A percentile compares a stretch with the other conserved stretches of the same genome.
Conservation (phyloP, 1,140 invertebrate genomes). For the Nasonia vitripennis region DNA sequence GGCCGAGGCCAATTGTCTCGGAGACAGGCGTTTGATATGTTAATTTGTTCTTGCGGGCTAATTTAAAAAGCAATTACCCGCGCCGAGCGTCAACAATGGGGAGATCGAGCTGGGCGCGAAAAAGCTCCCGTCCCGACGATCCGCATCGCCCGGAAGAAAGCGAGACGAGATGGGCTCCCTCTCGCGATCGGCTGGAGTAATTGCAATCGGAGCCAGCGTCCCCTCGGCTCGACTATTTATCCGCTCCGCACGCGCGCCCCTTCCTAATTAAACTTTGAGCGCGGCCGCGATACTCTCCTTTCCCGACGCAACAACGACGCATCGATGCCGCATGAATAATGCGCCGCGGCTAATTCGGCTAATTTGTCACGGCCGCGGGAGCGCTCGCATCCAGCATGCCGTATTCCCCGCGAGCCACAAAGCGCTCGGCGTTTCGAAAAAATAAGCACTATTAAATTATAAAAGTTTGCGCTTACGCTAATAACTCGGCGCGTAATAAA, state of each 20-base stretch:
- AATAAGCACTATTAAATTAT: conserved; percentile 10
- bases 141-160: not conserved
- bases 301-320: too few species aligned
- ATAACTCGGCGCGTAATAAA: not conserved
- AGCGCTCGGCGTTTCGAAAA: not conserved
- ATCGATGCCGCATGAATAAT: too few species aligned
- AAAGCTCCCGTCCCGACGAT: not conserved
- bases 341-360: too few species aligned
- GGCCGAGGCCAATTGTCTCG: not conserved
- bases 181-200: too few species aligned
- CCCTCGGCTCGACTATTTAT: not conserved
- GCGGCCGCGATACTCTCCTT: not conserved
- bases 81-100: conserved; percentile 8
- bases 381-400: too few species aligned
- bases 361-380: too few species aligned
- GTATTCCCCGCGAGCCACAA: too few species aligned
- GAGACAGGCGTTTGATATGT: conserved; percentile 23
- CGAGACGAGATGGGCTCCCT: too few species aligned
- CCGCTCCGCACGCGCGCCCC: not conserved
- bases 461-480: conserved; percentile 18
- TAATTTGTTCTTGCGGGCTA: conserved; percentile 19
- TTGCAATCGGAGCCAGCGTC: not conserved
- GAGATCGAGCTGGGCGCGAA: not conserved
- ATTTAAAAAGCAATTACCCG: conserved; percentile 35
- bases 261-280: conserved; percentile 24